Evolutionary conservation across 2,797 vertebrate species (phyloP), one percentile per base, ranked within the genome.

Genomic region (Trachurus trachurus): DNA sequence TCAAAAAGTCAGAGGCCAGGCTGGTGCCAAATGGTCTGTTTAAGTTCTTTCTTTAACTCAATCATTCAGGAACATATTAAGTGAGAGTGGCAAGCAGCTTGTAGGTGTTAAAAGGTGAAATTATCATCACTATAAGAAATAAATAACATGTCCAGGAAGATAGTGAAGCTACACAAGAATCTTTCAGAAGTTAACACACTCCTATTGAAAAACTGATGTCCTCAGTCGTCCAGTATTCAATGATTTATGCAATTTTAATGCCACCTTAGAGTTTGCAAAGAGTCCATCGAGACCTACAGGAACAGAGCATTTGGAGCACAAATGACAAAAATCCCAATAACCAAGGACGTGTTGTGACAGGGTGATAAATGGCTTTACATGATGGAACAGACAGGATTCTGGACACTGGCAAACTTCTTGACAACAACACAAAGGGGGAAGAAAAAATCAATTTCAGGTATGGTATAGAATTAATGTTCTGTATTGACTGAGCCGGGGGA

Each of bases 381-480:
- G 82, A 87, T 71, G 60, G 80, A 86, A 74, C 74, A 85, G 86
- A 85, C 83, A 77, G 76, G 39, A 66, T 71, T 81, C 82, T 80
- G 57, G 71, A 88, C 66, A 71, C 71, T 57, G 70, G 70, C 76
- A 86, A 87, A 87, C 72, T 44, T 81, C 65, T 84, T 29, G 15
- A 83, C 71, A 88, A 83, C 70, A 77, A 69, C 67, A 58, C 19
- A 63, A 56, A 82, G 16, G 49, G 78, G 11, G 10, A 10, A 57
- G 71, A 76, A 81, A 73, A 87, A 91, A 90, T 86, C 87, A 72
- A 88, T 92, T 73, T 80, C 57, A 85, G 75, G 74, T 82, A 80
- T 85, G 63, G 84, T 31, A 62, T 49, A 60, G 88, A 92, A 87
- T 90, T 75, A 85, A 89, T 91, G 70, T 8, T 34, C 49, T 74